Percentiles rank a stretch among this genome's conserved stretches.
These are phyloP conservation scores for Phalacrocorax aristotelis DNA, from an alignment of 2,113 vertebrate species.

Conservation along the genomic window DNA sequence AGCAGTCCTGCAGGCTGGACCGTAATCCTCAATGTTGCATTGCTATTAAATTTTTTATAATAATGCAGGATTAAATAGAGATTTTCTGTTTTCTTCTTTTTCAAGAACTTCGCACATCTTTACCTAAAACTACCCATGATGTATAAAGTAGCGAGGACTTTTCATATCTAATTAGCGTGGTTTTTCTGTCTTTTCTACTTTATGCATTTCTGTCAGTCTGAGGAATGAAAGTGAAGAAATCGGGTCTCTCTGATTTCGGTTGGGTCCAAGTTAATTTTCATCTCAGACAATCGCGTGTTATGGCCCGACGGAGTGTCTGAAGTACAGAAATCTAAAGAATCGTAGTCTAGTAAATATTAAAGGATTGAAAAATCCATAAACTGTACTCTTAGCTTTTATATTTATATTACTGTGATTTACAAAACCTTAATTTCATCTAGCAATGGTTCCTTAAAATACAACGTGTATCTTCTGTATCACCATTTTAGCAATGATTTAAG, in stretches of 20 bases:
- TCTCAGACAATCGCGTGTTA: background rate
- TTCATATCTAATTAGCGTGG: background rate
- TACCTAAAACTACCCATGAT: background rate
- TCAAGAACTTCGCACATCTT: background rate
- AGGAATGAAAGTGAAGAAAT: constrained; percentile 9
- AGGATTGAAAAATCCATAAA: background rate
- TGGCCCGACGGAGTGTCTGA: background rate
- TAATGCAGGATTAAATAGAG: background rate
- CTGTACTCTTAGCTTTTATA: background rate
- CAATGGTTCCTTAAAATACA: background rate
- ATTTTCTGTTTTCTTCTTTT: rapidly evolving
- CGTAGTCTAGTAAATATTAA: constrained; percentile 15
- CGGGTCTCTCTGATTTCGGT: background rate
- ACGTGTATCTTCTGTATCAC: background rate
- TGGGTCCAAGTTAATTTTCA: background rate
- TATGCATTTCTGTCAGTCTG: background rate
- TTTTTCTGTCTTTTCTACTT: background rate
- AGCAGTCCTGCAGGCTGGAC: background rate
- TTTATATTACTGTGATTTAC: background rate
- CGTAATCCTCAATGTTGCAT: background rate
- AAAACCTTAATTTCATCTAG: background rate
- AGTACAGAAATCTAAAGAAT: background rate
- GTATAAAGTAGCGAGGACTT: background rate
- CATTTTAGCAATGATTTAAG: background rate
- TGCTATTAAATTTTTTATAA: background rate